phyloP scores from a whole-genome alignment of 2,888 invertebrate species.

The Brenthis ino region DNA sequence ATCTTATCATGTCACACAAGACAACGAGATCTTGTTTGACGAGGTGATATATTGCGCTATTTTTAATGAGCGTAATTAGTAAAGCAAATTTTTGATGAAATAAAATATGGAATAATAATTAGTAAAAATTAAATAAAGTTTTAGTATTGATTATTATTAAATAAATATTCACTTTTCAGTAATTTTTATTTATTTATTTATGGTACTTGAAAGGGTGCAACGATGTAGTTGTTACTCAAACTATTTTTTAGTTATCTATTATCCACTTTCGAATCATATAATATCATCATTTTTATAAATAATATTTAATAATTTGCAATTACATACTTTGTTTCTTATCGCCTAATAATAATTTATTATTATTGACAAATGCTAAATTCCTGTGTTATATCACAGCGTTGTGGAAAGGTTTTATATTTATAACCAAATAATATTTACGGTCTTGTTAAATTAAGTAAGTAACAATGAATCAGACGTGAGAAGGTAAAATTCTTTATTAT shows the following conservation, averaged over 20 bases:
- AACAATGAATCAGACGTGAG: too few relatives aligned
- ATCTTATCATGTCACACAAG: conserved; percentile 70
- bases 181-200: too few relatives aligned
- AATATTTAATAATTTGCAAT: background rate
- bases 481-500: too few relatives aligned
- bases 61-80: conserved; percentile 59
- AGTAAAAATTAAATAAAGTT: background rate
- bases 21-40: conserved; percentile 61
- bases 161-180: too few relatives aligned
- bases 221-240: too few relatives aligned
- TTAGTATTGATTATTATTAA: too few relatives aligned
- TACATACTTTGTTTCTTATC: conserved; percentile 7
- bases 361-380: conserved; percentile 8
- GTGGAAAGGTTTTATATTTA: conserved; percentile 12
- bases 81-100: conserved; percentile 18
- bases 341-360: too few relatives aligned
- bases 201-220: too few relatives aligned
- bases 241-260: too few relatives aligned
- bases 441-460: background rate
- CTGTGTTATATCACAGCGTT: conserved; percentile 4
- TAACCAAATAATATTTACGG: conserved; percentile 10
- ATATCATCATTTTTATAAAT: too few relatives aligned
- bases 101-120: conserved; percentile 7
- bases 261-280: too few relatives aligned
- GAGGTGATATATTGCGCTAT: conserved; percentile 69